phyloP scores from a whole-genome alignment of 2,888 invertebrate species.

The Stomorhina lunata region DNA sequence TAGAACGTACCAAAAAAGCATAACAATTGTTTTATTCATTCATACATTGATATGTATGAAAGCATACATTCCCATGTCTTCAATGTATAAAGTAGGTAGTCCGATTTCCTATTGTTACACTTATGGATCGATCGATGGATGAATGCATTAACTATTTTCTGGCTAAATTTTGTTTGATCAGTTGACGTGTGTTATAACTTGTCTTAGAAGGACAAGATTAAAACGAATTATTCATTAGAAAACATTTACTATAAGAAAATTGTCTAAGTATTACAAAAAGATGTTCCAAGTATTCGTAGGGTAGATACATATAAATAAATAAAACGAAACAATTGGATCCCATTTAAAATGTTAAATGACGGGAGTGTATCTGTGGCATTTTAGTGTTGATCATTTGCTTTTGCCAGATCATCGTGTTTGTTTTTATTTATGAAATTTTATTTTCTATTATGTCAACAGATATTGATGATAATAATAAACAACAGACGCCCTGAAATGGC shows the following conservation, averaged over 20 bases:
- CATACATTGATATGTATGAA: not conserved
- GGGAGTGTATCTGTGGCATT: constrained; percentile 13
- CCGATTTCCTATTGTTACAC: no score
- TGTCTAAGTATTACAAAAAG: not conserved
- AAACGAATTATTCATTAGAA: constrained; percentile 8
- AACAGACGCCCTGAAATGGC: constrained; percentile 49
- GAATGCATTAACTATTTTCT: constrained; percentile 32
- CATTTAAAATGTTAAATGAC: not conserved
- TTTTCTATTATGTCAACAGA: constrained; percentile 47
- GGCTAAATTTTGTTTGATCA: constrained; percentile 74
- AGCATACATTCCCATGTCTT: not conserved
- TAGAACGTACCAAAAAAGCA: not conserved
- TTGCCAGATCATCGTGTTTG: constrained; percentile 56
- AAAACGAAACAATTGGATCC: not conserved
- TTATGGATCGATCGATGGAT: no score
- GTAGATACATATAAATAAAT: no score
- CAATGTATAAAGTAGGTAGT: no score
- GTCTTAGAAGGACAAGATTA: constrained; percentile 47
- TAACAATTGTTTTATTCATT: not conserved
- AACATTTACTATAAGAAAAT: constrained; percentile 21
- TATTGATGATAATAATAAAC: constrained; percentile 46
- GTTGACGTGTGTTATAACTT: constrained; percentile 77
- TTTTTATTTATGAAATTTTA: constrained; percentile 47
- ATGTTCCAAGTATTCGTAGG: no score
- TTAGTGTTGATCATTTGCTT: constrained; percentile 47